Base-by-base conservation (phyloP, 2,797 vertebrate species). In the Mycteria americana region DNA sequence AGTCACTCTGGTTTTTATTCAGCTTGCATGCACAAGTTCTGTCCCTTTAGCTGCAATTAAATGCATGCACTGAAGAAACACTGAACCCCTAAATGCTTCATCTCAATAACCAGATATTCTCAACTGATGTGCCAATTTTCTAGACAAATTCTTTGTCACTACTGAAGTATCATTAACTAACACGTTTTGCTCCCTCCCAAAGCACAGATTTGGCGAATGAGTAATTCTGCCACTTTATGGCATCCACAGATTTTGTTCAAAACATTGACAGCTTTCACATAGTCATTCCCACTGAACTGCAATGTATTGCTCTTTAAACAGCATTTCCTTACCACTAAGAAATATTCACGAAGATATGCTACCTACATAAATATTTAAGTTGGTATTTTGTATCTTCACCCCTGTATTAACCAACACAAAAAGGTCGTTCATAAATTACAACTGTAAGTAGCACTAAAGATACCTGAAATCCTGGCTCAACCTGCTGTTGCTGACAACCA, bases 251-350 rank as follows among this genome's bases (percentile, higher is more conserved):
- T 96, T 96, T 95, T 92, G 93, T 83, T 95, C 85, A 93, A 95
- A 96, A 96, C 94, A 96, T 35, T 88, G 95, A 94, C 94, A 97
- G 97, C 91, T 96, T 97, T 96, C 94, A 94, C 91, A 92, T 18
- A 96, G 94, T 96, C 91, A 79, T 91, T 89, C 82, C 94, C 82
- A 88, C 73, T 76, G 87, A 94, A 96, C 27, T 76, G 85, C 95
- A 93, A 91, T 53, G 70, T 57, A 92, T 79, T 92, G 67, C 85
- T 96, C 92, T 95, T 92, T 76, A 94, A 93, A 90, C 92, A 84
- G 73, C 67, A 67, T 73, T 93, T 89, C 91, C 93, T 87, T 39
- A 82, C 77, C 79, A 86, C 11, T 57, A 59, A 85, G 80, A 93
- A 92, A 60, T 60, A 83, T 46, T 92, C 88, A 88, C 25, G 6